Evolutionary conservation across 2,888 invertebrate species (phyloP).

Genomic region (Baccha elongata): DNA sequence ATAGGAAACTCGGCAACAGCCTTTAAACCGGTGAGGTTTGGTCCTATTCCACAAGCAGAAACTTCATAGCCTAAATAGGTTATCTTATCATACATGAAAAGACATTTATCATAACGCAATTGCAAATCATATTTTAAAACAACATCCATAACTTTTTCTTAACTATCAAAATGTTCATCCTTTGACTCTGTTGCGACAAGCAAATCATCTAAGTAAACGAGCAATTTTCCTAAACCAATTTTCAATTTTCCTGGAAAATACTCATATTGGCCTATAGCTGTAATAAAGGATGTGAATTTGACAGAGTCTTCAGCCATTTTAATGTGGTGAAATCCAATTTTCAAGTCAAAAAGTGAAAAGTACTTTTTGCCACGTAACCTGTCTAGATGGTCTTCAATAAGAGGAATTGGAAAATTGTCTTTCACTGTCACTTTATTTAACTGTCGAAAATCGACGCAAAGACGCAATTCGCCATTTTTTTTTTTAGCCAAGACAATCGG

Average conservation of each 20-base stretch:
- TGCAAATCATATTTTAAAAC: background rate
- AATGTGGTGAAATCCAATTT: slow-evolving; percentile 3
- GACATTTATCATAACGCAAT: slow-evolving; percentile 13
- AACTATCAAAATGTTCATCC: background rate
- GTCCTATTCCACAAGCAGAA: slow-evolving; percentile 11
- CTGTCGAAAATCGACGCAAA: slow-evolving; percentile 5
- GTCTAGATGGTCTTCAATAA: slow-evolving; percentile 18
- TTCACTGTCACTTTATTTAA: background rate
- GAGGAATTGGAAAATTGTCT: slow-evolving; percentile 4
- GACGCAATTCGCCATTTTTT: background rate
- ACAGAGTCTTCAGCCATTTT: background rate
- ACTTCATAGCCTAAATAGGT: slow-evolving; percentile 1
- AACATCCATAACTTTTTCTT: slow-evolving; percentile 3
- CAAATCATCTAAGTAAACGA: background rate
- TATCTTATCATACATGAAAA: slow-evolving; percentile 4
- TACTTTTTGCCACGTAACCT: background rate
- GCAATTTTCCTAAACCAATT: background rate
- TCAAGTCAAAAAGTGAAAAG: background rate
- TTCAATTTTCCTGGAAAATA: background rate
- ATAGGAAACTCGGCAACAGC: background rate
- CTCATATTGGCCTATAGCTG: background rate
- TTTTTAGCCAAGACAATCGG: too few relatives aligned
- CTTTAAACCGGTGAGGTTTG: background rate
- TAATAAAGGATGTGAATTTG: background rate
- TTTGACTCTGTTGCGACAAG: background rate